Base-by-base conservation (phyloP, 1,140 invertebrate species). In the Bombus pyrosoma region DNA sequence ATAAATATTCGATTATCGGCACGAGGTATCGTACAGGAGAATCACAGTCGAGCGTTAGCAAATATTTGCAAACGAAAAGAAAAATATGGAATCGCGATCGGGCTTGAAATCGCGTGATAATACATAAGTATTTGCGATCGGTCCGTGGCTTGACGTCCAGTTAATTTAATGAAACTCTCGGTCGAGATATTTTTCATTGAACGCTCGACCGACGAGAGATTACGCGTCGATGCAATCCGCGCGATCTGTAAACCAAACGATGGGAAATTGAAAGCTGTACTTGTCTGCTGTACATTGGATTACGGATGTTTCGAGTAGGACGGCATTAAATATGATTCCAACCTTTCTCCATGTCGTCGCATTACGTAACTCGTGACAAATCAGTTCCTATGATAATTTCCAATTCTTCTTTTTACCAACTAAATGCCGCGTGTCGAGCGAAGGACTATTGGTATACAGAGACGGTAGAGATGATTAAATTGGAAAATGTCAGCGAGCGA, bases 91-190 rank as follows among this genome's bases (percentile, higher is more conserved):
- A 62, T 57, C 34, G 57, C n/a, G 59, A 59, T 47, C 25, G 12
- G 71, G 37, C 22, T 32, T 73, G 72, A 72, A 72, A 41, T 39
- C 39, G 28, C 39, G 28, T 13, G 25, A 41, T 72, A 76, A 41
- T 41, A 53, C 47, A 18, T 53, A 76, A 76, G 47, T 57, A 25
- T 75, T 75, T 75, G 25, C 73, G 47, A 28, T n/a, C 13, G 39
- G 32, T 41, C 71, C 39, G 74, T 25, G 75, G 75, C 32, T 62
- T 59, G 53, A 39, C 25, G 47, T 62, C 53, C 53, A n/a, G 53
- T 77, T 77, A 77, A 77, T 77, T 77, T 57, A 59, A 77, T 62
- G 53, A 77, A 77, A 76, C 74, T 5, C 47, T 28, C 10, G 25
- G 28, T 6, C 9, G 39, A 78, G 59, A 64, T 78, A 78, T 39